Base-by-base conservation (phyloP, 2,797 vertebrate genomes). In the Pteronotus mesoamericanus region DNA sequence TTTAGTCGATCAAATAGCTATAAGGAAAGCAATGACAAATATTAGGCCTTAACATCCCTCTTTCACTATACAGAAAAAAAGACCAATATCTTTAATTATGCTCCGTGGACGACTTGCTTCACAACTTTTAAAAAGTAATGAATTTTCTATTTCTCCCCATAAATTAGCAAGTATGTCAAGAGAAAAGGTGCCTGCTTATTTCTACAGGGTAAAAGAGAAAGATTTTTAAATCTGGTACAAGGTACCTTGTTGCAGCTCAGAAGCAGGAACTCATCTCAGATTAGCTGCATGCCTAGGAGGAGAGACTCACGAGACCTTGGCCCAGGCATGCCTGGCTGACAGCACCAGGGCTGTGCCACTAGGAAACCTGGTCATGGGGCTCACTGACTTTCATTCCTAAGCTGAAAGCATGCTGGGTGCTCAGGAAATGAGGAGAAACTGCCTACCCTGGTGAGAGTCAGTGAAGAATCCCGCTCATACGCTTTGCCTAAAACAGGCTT, bases 1-100 rank as follows among this genome's bases (percentile, higher is more conserved):
- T 98, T 99, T 19, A 99, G 98, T 91, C 99, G 99, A 96, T 99
- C 99, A 98, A 99, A 99, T 5, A 99, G 99, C 99, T 99, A 97
- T 0, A 96, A 97, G 94, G 94, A 93, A 96, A 97, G 87, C 96
- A 92, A 66, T 32, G 37, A 78, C n/a, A 86, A 88, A 69, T 26
- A 59, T 97, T 10, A 97, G 83, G 44, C 16, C 68, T 71, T 21
- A 39, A n/a, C 9, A 51, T 86, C 34, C 42, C 46, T 53, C 39
- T 94, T 53, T 77, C 6, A 34, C 79, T 39, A 51, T 1, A 57
- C 8, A 42, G 16, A 11, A 68, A 32, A 74, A 69, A n/a, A 37
- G 39, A 86, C 3, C 37, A 97, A 39, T 44, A 55, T 86, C 11
- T 11, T 19, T 53, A 92, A 95, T 46, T 78, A 77, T 46, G 29